A percentile compares a stretch with the other conserved stretches of the same genome.
phyloP scores from a whole-genome alignment of 2,797 vertebrate species.

The Acrocephalus scirpaceus region DNA sequence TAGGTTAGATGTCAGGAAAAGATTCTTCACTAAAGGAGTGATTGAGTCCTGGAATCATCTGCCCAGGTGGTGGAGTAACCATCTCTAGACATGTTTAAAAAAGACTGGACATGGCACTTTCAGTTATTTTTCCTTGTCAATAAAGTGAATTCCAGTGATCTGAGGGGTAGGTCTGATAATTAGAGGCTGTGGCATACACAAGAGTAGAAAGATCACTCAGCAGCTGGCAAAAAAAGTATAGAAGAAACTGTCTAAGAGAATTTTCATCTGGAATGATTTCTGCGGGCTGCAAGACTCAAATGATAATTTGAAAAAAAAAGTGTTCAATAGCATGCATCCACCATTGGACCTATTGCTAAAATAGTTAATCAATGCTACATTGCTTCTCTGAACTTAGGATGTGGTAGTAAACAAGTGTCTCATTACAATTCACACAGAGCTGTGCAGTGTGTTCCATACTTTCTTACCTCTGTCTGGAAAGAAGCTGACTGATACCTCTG shows the following conservation, averaged over 20 bases:
- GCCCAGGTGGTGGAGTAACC: neutral
- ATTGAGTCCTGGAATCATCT: neutral
- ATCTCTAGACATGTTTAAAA: neutral
- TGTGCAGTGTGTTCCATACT: accelerated
- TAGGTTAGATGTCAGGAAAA: neutral
- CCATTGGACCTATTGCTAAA: neutral
- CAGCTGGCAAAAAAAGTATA: neutral
- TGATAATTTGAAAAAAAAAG: neutral
- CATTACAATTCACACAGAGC: neutral
- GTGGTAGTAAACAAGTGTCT: neutral
- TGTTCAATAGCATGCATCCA: neutral
- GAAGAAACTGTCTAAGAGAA: neutral
- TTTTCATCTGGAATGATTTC: neutral
- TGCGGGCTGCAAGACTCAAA: neutral
- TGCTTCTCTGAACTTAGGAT: neutral
- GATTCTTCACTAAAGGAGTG: neutral
- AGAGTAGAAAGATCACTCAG: neutral
- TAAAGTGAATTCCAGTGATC: neutral
- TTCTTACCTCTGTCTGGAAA: neutral
- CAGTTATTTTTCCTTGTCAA: neutral
- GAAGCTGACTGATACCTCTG: neutral
- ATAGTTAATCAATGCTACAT: neutral
- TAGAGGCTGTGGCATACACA: neutral
- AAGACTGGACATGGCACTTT: neutral
- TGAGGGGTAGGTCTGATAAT: neutral